Percentiles rank a stretch among this genome's conserved stretches.
Evolutionary conservation across 2,888 invertebrate species (phyloP).

Genomic region (Cyclophora albipunctata): DNA sequence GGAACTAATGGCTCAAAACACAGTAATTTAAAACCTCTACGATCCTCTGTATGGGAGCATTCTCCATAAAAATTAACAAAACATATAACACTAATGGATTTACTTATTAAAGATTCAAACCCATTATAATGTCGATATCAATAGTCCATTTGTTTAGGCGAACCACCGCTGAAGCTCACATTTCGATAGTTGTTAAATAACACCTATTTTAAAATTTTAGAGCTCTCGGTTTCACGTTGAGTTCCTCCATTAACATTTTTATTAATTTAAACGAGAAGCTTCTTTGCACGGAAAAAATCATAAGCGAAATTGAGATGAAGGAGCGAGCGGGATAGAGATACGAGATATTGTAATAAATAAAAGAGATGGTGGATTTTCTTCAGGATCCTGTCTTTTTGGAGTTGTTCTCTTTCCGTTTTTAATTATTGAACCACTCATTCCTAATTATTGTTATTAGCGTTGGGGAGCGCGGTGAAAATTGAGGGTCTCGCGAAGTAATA

Average conservation of each 20-base stretch:
- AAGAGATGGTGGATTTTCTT: conserved; percentile 43
- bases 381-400: conserved; percentile 54
- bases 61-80: conserved; percentile 29
- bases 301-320: conserved; percentile 53
- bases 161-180: no score
- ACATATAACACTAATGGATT: conserved; percentile 14
- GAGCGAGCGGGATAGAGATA: conserved; percentile 33
- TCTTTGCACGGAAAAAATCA: conserved; percentile 44
- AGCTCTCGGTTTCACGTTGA: conserved; percentile 20
- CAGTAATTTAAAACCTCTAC: conserved; percentile 34
- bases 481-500: conserved; percentile 68
- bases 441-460: conserved; percentile 77
- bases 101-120: conserved; percentile 14
- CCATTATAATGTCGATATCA: conserved; percentile 4
- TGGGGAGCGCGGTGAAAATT: conserved; percentile 73
- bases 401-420: conserved; percentile 75
- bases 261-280: conserved; percentile 56
- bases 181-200: no score
- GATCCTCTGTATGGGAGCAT: conserved; percentile 30
- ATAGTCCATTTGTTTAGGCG: conserved; percentile 7
- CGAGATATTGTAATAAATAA: conserved; percentile 25
- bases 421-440: conserved; percentile 78
- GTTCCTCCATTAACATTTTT: conserved; percentile 45
- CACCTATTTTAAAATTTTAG: no score
- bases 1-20: conserved; percentile 63